Conservation (phyloP, 2,113 vertebrate species). For the Deroptyus accipitrinus region DNA sequence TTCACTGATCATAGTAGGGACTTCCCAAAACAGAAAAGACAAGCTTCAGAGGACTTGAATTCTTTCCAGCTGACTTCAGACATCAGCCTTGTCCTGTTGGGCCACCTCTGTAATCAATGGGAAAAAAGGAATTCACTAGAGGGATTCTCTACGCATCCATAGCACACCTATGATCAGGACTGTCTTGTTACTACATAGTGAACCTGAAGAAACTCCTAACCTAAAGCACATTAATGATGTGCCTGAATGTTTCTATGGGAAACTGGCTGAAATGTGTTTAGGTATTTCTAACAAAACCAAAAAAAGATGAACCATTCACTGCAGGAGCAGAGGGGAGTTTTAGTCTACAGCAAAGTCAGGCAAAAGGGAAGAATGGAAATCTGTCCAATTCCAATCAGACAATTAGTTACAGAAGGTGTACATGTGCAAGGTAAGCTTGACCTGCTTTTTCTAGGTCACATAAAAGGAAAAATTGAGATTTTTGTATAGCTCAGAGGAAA, state of each 20-base stretch:
- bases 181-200: background rate
- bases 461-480: background rate
- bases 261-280: background rate
- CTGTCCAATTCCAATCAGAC: background rate
- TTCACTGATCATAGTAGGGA: background rate
- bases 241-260: background rate
- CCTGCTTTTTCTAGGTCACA: background rate
- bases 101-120: background rate
- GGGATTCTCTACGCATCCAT: background rate
- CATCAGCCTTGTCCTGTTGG: fast-evolving
- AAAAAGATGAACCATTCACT: background rate
- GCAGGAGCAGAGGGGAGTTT: background rate
- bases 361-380: background rate
- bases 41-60: background rate
- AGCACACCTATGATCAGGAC: background rate
- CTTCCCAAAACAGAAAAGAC: background rate
- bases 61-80: background rate
- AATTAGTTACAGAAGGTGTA: background rate
- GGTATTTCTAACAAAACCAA: background rate
- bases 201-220: background rate
- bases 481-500: background rate
- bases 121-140: background rate
- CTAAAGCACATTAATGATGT: background rate
- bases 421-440: background rate
- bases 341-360: background rate